phyloP scores from a whole-genome alignment of 2,888 invertebrate species.

The Leistus spinibarbis region DNA sequence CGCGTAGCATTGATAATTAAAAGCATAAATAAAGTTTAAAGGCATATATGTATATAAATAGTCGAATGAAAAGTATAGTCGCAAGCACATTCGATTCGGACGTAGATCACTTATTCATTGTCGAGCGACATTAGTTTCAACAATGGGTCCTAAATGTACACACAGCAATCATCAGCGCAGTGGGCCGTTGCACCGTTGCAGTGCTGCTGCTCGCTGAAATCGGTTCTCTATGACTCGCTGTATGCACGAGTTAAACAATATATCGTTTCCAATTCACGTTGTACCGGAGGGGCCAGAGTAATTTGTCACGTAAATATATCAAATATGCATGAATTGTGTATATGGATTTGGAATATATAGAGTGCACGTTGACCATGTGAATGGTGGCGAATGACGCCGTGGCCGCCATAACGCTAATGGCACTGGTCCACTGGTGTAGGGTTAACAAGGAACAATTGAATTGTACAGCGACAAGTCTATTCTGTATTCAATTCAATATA shows the following conservation, averaged over 20 bases:
- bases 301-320: constrained; percentile 58
- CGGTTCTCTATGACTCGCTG: not conserved
- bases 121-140: constrained; percentile 18
- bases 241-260: constrained; percentile 51
- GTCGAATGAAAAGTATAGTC: not conserved
- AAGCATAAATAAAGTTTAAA: constrained; percentile 1
- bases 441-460: constrained; percentile 59
- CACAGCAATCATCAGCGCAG: not conserved
- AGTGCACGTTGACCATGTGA: constrained; percentile 46
- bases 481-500: constrained; percentile 54
- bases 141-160: constrained; percentile 17
- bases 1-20: not conserved
- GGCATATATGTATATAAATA: not conserved
- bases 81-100: constrained; percentile 2
- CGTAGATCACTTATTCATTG: constrained; percentile 35
- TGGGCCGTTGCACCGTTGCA: not conserved
- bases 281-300: constrained; percentile 50
- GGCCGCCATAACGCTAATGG: constrained; percentile 1
- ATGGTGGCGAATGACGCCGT: constrained; percentile 38
- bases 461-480: constrained; percentile 54
- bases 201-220: not conserved
- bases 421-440: constrained; percentile 52
- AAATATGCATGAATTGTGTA: constrained; percentile 57
- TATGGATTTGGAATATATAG: constrained; percentile 53
- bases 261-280: constrained; percentile 50